Base-by-base conservation (phyloP, 2,797 vertebrate genomes). In the Phrynocephalus vlangalii region DNA sequence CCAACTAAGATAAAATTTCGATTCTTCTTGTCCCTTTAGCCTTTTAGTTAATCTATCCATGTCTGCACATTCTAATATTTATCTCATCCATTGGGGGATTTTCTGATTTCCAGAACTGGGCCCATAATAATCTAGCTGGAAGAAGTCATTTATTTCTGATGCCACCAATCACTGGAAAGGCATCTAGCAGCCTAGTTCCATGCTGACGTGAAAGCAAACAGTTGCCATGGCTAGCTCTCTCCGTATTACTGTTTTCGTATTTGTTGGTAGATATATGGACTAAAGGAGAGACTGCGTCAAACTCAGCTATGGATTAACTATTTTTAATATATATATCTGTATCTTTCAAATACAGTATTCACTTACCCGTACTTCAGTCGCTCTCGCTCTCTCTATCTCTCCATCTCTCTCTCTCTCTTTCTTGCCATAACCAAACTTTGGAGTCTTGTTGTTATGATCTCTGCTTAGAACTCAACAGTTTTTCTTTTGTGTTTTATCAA, bases 401-500 rank as follows among this genome's bases (percentile, higher is more conserved):
- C 33, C 2, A 2, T 20, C 33, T 60, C 9, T 33, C 9, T 24
- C 68, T 88, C 90, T 76, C 77, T 30, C 1, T 83, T 89, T 80
- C 90, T 89, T 52, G 24, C 73, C 75, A 83, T 78, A 56, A 70
- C 26, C 90, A 48, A 93, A 87, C 70, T 94, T 94, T 84, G 66
- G 10, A 88, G n/a, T 66, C 85, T 73, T 16, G 86, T 94, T 95
- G 89, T 92, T 89, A 93, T 92, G 85, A 89, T 93, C 96, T 95
- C 92, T 94, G 90, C 88, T 95, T 91, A 94, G 87, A 90, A 94
- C 92, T 60, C 92, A 89, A 48, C 93, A 95, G 94, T 50, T 86
- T 95, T 96, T 95, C 94, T 95, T 96, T 96, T 92, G 93, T 93
- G 95, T 96, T 96, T 96, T 96, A 97, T 97, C 96, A 97, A 97